Evolutionary conservation across 2,888 invertebrate species (phyloP).

Genomic region (Ferrisia virgata): DNA sequence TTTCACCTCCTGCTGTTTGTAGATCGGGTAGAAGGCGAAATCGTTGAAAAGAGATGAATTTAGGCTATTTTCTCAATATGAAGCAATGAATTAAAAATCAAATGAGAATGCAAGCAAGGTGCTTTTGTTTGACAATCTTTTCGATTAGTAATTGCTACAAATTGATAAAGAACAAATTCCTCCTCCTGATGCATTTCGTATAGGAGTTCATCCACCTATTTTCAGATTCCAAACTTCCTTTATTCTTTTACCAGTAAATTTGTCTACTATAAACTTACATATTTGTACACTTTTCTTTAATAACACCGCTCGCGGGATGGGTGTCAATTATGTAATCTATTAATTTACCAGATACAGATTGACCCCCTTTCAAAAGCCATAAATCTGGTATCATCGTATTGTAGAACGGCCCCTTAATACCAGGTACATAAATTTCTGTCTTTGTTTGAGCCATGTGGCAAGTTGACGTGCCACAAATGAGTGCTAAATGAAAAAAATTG

Average conservation of each 20-base stretch:
- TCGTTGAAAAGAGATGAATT: too few relatives aligned
- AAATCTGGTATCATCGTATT: conserved; percentile 83
- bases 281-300: neutral
- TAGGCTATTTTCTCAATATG: too few relatives aligned
- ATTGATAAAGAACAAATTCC: too few relatives aligned
- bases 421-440: conserved; percentile 67
- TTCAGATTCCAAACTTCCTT: neutral
- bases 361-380: conserved; percentile 91
- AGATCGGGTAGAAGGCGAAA: too few relatives aligned
- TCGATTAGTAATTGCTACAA: too few relatives aligned
- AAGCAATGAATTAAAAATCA: too few relatives aligned
- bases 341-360: conserved; percentile 86
- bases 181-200: too few relatives aligned
- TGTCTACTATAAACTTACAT: neutral
- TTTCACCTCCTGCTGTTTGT: too few relatives aligned
- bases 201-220: too few relatives aligned
- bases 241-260: neutral
- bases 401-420: conserved; percentile 94
- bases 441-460: conserved; percentile 88
- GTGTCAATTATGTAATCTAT: conserved; percentile 78
- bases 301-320: conserved; percentile 65
- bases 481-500: conserved; percentile 55
- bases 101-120: too few relatives aligned
- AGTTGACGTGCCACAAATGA: conserved; percentile 93
- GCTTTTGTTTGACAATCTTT: too few relatives aligned